Conservation (phyloP, 2,888 invertebrate species). For the Pharmacophagus antenor region DNA sequence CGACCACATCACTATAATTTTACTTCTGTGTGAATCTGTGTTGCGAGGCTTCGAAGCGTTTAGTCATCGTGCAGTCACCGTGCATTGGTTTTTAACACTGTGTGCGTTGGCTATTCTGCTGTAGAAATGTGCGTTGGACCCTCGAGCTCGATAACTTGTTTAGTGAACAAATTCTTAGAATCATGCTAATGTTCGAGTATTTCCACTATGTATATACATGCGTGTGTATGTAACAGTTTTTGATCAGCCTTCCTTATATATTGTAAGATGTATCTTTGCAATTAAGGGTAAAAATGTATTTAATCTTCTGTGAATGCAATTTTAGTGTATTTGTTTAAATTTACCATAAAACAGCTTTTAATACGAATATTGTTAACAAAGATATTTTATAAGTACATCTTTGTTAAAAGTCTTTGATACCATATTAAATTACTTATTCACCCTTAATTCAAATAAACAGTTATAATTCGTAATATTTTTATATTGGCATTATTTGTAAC, state of each 20-base stretch:
- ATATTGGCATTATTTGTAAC: too few relatives aligned
- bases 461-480: too few relatives aligned
- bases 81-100: constrained; percentile 35
- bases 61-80: constrained; percentile 37
- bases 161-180: constrained; percentile 73
- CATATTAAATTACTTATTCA: too few relatives aligned
- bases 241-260: constrained; percentile 35
- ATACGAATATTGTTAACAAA: too few relatives aligned
- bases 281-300: constrained; percentile 1
- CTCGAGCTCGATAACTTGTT: constrained; percentile 64
- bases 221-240: constrained; percentile 51
- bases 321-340: too few relatives aligned
- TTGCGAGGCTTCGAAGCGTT: constrained; percentile 43
- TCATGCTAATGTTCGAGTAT: constrained; percentile 56
- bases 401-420: too few relatives aligned
- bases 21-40: constrained; percentile 32
- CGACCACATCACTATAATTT: constrained; percentile 29
- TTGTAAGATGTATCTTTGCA: constrained; percentile 12
- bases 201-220: constrained; percentile 34
- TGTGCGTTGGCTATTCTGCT: constrained; percentile 44
- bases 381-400: too few relatives aligned
- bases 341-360: too few relatives aligned
- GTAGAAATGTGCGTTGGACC: constrained; percentile 46
- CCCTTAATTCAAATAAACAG: too few relatives aligned
- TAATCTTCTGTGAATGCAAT: too few relatives aligned